Percentiles rank a stretch among this genome's conserved stretches.
These are phyloP conservation scores for Arctocebus calabarensis DNA, from an alignment of 2,797 vertebrate genomes.

Conservation along the genomic window DNA sequence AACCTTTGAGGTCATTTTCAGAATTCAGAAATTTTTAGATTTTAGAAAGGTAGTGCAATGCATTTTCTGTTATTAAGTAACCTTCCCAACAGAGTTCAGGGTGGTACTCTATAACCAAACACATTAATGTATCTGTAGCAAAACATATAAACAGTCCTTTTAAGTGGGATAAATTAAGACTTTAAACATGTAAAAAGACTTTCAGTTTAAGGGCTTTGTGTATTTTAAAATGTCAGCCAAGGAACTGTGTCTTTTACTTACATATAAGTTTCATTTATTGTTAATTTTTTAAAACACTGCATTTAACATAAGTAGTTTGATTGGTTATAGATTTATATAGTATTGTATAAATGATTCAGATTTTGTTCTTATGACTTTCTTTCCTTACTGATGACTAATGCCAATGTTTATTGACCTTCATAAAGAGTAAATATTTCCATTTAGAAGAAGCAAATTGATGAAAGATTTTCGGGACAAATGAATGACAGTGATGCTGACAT, in stretches of 20 bases:
- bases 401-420: slow-evolving; percentile 6
- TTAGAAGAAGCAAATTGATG: neutral
- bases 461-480: neutral
- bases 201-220: neutral
- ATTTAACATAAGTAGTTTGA: neutral
- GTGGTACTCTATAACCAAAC: neutral
- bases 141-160: neutral
- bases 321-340: neutral
- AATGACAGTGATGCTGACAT: neutral
- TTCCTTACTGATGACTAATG: neutral
- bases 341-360: neutral
- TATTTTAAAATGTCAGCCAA: slow-evolving; percentile 8
- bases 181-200: neutral
- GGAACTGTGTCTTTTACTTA: neutral
- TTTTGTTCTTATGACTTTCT: neutral
- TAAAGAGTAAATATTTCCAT: slow-evolving; percentile 33
- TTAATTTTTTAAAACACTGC: neutral
- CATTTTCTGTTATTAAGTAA: neutral
- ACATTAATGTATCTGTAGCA: neutral
- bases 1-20: neutral
- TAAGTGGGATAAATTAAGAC: neutral
- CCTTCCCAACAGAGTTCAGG: neutral
- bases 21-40: neutral
- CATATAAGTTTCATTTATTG: neutral
- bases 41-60: neutral